phyloP scores from a whole-genome alignment of 2,797 vertebrate genomes.

The Halcyon smyrnensis region DNA sequence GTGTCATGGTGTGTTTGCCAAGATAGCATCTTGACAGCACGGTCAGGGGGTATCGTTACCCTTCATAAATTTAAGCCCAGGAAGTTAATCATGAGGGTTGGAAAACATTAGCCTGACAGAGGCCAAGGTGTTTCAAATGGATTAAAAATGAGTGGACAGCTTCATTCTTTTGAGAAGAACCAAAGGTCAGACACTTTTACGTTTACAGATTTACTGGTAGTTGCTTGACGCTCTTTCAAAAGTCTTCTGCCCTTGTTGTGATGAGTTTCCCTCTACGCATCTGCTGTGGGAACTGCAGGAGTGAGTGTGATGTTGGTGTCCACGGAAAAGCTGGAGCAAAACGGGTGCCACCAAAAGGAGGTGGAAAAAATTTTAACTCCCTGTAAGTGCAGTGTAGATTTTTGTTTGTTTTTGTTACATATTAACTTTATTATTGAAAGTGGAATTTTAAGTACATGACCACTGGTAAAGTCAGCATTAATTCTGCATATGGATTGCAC shows the following conservation, averaged over 20 bases:
- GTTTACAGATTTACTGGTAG: not conserved
- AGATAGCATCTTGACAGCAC: not conserved
- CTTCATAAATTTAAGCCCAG: not conserved
- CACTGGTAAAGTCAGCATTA: not conserved
- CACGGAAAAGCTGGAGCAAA: not conserved
- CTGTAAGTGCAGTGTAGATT: not conserved
- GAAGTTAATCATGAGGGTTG: not conserved
- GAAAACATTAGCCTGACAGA: slow-evolving; percentile 44
- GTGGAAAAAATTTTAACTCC: not conserved
- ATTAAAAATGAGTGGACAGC: not conserved
- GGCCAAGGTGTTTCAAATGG: not conserved
- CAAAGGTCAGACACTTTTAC: not conserved
- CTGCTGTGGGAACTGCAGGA: not conserved
- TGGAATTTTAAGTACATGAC: not conserved
- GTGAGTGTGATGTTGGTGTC: not conserved
- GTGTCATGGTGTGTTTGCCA: rapidly evolving
- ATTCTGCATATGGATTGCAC: not conserved
- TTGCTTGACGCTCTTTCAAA: not conserved
- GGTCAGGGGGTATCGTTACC: not conserved
- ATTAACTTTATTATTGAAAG: not conserved
- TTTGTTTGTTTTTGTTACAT: not conserved
- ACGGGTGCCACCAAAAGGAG: not conserved
- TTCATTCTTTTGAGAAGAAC: not conserved
- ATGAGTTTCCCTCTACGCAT: not conserved
- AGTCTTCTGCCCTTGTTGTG: rapidly evolving